These are phyloP conservation scores for Rostratula benghalensis DNA, from an alignment of 2,113 vertebrate genomes.

Conservation along the genomic window DNA sequence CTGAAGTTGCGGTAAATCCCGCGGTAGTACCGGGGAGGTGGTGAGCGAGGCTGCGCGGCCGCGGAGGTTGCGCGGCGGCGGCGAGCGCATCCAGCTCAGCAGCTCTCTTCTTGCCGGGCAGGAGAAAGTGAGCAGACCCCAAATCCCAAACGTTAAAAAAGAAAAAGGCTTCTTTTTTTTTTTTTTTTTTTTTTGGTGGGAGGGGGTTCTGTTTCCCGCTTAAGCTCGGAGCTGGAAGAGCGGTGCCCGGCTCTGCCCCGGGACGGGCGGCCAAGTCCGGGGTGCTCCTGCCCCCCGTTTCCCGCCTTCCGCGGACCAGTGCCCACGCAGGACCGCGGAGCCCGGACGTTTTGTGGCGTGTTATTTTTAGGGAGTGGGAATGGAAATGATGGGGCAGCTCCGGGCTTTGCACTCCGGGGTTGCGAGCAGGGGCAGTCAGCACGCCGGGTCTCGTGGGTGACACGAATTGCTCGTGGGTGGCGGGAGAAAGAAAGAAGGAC, in stretches of 20 bases:
- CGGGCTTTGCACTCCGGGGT: too few species aligned
- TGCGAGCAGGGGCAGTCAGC: accelerated
- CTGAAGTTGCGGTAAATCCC: neutral
- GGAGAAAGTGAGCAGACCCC: neutral
- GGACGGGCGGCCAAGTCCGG: neutral
- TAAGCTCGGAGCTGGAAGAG: neutral
- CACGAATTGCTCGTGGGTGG: neutral
- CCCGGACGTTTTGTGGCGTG: neutral
- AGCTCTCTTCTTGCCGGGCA: neutral
- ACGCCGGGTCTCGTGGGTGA: neutral
- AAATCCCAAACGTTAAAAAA: neutral
- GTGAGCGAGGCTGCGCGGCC: neutral
- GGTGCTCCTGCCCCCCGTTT: accelerated
- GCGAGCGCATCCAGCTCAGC: neutral
- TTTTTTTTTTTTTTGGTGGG: accelerated
- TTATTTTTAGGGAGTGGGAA: neutral
- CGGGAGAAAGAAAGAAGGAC: neutral
- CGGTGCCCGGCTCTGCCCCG: neutral
- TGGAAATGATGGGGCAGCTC: neutral
- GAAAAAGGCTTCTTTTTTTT: neutral
- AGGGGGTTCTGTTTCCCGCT: neutral
- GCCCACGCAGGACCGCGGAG: neutral
- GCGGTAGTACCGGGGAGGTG: too few species aligned
- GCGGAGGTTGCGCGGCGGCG: neutral
- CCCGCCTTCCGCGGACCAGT: accelerated